Conservation (phyloP, 1,140 invertebrate genomes). For the Drosophila santomea region DNA sequence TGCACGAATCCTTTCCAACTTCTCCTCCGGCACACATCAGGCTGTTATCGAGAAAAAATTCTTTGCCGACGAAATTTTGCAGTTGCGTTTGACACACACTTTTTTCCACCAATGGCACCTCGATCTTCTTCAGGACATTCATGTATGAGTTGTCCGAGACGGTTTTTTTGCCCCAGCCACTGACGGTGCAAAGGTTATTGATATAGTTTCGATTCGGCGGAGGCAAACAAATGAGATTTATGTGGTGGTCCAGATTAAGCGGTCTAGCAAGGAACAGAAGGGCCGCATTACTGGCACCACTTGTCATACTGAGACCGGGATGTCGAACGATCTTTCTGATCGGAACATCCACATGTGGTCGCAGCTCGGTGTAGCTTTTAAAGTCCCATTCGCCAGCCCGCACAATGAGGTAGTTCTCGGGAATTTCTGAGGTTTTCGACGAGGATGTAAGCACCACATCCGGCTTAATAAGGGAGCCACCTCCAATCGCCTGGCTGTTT, state of each 20-base stretch:
- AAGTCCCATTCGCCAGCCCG: conserved; percentile 90
- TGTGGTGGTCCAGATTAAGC: conserved; percentile 86
- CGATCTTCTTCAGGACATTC: conserved; percentile 88
- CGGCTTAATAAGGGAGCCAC: conserved; percentile 88
- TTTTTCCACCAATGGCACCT: conserved; percentile 85
- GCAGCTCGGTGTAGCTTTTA: conserved; percentile 86
- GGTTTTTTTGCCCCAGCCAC: conserved; percentile 92
- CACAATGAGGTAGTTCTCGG: conserved; percentile 54
- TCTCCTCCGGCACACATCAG: conserved; percentile 88
- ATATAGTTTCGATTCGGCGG: conserved; percentile 60
- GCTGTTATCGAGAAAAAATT: conserved; percentile 84
- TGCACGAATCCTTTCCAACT: conserved; percentile 89
- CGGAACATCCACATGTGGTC: conserved; percentile 86
- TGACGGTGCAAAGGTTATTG: conserved; percentile 88
- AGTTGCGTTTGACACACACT: conserved; percentile 84
- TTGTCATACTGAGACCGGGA: conserved; percentile 79
- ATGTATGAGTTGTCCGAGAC: conserved; percentile 87
- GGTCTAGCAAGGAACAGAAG: conserved; percentile 86
- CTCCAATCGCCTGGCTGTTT: conserved; percentile 87
- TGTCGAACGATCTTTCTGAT: conserved; percentile 86
- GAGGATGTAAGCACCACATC: conserved; percentile 87
- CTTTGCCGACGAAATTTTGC: conserved; percentile 26
- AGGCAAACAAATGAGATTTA: conserved; percentile 88
- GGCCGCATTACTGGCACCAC: conserved; percentile 86
- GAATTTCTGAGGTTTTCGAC: conserved; percentile 86